Evolutionary conservation across 2,113 vertebrate species (phyloP), one percentile per base, ranked within the genome.

Genomic region (Eretmodus cyanostictus): DNA sequence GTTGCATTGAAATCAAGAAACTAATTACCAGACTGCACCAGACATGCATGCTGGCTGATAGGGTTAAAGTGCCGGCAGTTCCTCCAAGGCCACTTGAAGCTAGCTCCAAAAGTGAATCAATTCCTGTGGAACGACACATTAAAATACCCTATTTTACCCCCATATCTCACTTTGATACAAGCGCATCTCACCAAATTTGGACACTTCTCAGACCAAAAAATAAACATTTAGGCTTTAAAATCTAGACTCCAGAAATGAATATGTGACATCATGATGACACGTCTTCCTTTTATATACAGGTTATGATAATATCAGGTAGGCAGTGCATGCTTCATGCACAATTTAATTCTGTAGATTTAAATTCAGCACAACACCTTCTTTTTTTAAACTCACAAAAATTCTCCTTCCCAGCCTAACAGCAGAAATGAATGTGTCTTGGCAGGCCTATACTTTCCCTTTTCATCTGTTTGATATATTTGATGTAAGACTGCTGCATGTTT

Each of bases 391-490:
- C 10, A 78, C 45, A 78, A 78, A 49, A 78, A 12, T 49, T 51
- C 45, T 78, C 16, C 71, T 51, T 78, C 9, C 17, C 27, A 78
- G 27, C 10, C 27, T 13, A 51, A n/a, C 73, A 51, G 27, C 45
- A 51, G 22, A 78, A 78, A 51, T 31, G 7, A 78, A 12, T n/a
- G 24, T 49, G 45, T 78, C 17, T 78, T 49, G 45, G 27, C 73
- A 51, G 73, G 19, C 29, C 40, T 51, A 27, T 24, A 22, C 59
- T 85, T 86, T 93, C 83, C 83, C 47, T 81, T 90, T 87, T 92
- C 91, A 93, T 87, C 91, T 91, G 91, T 89, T 91, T 89, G 78
- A 68, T 82, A 89, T 94, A 89, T 86, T 81, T 86, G 90, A 89
- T 86, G 54, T 31, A 68, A 78, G 47, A 57, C 93, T 91, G 13